phyloP scores from a whole-genome alignment of 2,888 invertebrate genomes.

The Ernsta delagoae region DNA sequence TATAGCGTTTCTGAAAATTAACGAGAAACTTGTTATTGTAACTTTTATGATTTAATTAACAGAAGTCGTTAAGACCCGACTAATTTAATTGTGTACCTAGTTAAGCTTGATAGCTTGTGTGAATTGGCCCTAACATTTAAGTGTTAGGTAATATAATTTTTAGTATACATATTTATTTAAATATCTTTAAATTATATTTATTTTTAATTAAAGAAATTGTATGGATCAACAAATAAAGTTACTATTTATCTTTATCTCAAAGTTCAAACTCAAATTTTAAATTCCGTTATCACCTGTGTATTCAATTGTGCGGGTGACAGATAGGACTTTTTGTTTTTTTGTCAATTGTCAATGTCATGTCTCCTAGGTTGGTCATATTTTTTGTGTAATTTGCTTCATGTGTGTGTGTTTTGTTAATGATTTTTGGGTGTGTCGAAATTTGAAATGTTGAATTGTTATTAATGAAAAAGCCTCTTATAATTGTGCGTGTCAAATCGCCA shows the following conservation, averaged over 20 bases:
- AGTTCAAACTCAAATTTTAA: too few relatives aligned
- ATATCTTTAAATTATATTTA: too few relatives aligned
- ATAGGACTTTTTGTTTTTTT: too few relatives aligned
- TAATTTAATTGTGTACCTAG: too few relatives aligned
- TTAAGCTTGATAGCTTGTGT: background rate
- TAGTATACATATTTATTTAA: too few relatives aligned
- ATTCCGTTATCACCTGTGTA: too few relatives aligned
- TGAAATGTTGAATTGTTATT: constrained; percentile 33
- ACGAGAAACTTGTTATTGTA: background rate
- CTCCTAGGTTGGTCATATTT: background rate
- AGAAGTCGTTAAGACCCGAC: background rate
- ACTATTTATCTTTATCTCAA: too few relatives aligned
- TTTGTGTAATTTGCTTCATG: background rate
- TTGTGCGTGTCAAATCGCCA: constrained; percentile 33
- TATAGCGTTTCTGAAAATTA: background rate
- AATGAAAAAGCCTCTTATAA: constrained; percentile 36
- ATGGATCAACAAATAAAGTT: too few relatives aligned
- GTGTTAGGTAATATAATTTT: too few relatives aligned
- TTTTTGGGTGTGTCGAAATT: constrained; percentile 39
- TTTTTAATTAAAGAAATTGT: too few relatives aligned
- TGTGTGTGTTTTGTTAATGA: constrained; percentile 13
- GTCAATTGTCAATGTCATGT: background rate
- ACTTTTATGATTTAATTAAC: constrained; percentile 6
- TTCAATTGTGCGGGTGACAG: too few relatives aligned
- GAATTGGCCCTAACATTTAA: background rate